Evolutionary conservation across 2,113 vertebrate species (phyloP).

Genomic region (Thryonomys swinderianus): DNA sequence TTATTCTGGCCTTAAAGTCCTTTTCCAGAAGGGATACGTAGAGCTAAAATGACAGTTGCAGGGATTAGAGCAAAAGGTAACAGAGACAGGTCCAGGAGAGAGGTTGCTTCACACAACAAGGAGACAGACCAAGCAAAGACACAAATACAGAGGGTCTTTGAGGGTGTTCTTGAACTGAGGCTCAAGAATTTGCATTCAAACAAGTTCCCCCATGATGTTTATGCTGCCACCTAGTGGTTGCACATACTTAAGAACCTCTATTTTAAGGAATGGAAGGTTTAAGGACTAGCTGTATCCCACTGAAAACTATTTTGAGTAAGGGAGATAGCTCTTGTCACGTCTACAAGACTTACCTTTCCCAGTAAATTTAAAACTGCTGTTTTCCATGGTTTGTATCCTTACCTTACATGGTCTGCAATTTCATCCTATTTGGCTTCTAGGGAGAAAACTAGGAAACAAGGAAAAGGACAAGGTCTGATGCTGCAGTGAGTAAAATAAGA

Average conservation of each 20-base stretch:
- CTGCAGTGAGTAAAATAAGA: not conserved
- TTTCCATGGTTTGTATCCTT: not conserved
- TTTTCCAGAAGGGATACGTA: not conserved
- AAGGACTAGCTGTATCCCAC: not conserved
- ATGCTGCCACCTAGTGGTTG: not conserved
- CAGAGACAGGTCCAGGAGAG: not conserved
- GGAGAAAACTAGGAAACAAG: not conserved
- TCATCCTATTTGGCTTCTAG: not conserved
- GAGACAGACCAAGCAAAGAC: not conserved
- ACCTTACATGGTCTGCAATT: not conserved
- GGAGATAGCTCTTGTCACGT: not conserved
- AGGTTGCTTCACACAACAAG: slow-evolving; percentile 17
- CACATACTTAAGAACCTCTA: not conserved
- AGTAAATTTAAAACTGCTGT: not conserved
- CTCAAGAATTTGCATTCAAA: not conserved
- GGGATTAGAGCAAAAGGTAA: not conserved
- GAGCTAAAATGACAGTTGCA: not conserved
- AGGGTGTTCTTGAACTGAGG: too few relatives aligned
- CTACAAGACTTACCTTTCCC: not conserved
- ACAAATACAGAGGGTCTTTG: not conserved
- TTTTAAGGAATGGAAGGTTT: not conserved
- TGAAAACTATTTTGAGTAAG: slow-evolving; percentile 25
- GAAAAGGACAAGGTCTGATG: not conserved
- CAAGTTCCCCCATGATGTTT: not conserved
- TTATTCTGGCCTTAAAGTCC: not conserved